Evolutionary conservation across 2,888 invertebrate species (phyloP), one percentile per base, ranked within the genome.

Genomic region (Drosophila paranaensis): DNA sequence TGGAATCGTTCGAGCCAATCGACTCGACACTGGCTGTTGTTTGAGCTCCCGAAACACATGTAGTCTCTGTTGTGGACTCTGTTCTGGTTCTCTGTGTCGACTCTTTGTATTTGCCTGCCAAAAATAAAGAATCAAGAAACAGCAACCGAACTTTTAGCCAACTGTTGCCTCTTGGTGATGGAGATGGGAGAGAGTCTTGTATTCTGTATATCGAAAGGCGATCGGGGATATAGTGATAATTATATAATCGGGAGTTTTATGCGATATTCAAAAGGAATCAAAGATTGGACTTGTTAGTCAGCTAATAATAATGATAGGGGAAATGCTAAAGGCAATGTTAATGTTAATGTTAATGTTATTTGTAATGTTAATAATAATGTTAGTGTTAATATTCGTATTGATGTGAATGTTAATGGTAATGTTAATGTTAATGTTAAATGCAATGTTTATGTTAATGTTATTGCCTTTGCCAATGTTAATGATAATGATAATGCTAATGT

Each of bases 41-140:
- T 42, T 61, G 79, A 50, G 63, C 76, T 84, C 71, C 79, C 53
- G 82, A 77, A 82, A 82, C 80, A 82, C 57, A 66, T 77, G 79
- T 79, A 81, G 33, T 56, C 61, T 37, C 6, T 33, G 30, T 33
- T 33, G 30, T 33, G 37, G 46, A 30, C 58, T 61, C 30, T 46
- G 30, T 60, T 69, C 45, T 57, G n/a, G 27, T 62, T 64, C 42
- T 50, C 53, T 70, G 55, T 72, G 58, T 65, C 51, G 20, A 42
- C 50, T 37, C 37, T 60, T 43, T 74, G 25, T 68, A 60, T 45
- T 64, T 74, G 74, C 37, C 57, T 61, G 58, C 60, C 67, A 60
- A 66, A 74, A 55, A 57, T 27, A 25, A 37, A 20, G 16, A 20
- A 45, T 16, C n/a, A 37, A 20, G 16, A 20, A 45, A 64, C 43